These are phyloP conservation scores for Polydrusus cervinus DNA, from an alignment of 2,888 invertebrate species.

Conservation along the genomic window DNA sequence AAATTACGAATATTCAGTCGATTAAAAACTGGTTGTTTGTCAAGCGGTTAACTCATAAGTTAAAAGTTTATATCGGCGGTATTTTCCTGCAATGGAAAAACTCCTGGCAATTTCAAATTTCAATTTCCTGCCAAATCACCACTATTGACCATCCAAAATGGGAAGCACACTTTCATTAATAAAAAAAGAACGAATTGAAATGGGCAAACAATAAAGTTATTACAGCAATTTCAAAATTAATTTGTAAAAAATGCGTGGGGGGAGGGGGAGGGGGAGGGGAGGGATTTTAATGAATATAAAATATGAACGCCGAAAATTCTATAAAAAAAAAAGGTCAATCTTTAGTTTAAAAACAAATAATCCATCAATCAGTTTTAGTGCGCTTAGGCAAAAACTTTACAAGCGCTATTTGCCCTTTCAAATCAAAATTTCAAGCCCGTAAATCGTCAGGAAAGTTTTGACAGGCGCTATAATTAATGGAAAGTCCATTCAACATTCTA, in stretches of 20 bases:
- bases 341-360: too few species aligned
- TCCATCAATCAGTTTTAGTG: constrained; percentile 15
- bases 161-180: not conserved
- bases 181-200: constrained; percentile 1
- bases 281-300: too few species aligned
- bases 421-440: not conserved
- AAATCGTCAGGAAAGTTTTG: not conserved
- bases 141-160: constrained; percentile 2
- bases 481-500: not conserved
- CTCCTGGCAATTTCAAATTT: constrained; percentile 17
- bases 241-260: not conserved
- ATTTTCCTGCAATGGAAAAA: not conserved
- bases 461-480: constrained; percentile 6
- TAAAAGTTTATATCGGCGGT: not conserved
- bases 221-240: not conserved
- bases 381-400: not conserved
- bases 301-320: too few species aligned
- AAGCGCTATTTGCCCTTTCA: not conserved
- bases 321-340: too few species aligned
- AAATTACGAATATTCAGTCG: too few species aligned
- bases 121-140: constrained; percentile 18
- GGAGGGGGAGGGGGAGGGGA: too few species aligned
- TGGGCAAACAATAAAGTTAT: not conserved
- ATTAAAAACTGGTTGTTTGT: too few species aligned
- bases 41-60: too few species aligned